Conservation (phyloP, 1,140 invertebrate genomes). For the Amyelois transitella region DNA sequence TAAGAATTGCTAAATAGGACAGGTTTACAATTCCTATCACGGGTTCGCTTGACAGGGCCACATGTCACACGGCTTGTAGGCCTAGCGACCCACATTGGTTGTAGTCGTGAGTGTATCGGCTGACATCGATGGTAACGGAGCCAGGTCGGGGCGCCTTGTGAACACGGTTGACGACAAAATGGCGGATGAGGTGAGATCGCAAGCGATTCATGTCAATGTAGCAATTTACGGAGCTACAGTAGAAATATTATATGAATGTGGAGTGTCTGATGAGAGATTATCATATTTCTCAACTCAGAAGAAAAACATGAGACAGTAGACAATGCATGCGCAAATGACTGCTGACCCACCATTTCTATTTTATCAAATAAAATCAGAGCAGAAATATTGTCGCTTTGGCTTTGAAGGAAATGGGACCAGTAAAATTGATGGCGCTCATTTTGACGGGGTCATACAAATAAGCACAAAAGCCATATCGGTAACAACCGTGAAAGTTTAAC, state of each 20-base stretch:
- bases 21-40: not conserved
- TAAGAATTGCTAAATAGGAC: not conserved
- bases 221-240: not conserved
- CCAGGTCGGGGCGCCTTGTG: conserved; percentile 9
- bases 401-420: not conserved
- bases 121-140: conserved; percentile 34
- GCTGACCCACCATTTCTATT: not conserved
- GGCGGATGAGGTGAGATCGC: not conserved
- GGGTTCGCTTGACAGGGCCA: conserved; percentile 3
- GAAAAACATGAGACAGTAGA: too few species aligned
- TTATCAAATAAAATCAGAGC: not conserved
- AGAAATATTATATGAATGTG: too few species aligned
- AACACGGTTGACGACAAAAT: not conserved
- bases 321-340: too few species aligned
- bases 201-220: not conserved
- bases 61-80: conserved; percentile 19
- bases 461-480: conserved; percentile 24
- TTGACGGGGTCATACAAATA: conserved; percentile 22
- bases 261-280: too few species aligned
- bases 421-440: conserved; percentile 20
- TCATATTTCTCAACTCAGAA: too few species aligned
- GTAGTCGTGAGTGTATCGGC: conserved; percentile 22
- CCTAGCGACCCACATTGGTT: conserved; percentile 23
- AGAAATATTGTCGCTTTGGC: not conserved
- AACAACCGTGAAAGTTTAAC: conserved; percentile 36